Base-by-base conservation (phyloP, 2,113 vertebrate genomes). In the Syrrhaptes paradoxus region DNA sequence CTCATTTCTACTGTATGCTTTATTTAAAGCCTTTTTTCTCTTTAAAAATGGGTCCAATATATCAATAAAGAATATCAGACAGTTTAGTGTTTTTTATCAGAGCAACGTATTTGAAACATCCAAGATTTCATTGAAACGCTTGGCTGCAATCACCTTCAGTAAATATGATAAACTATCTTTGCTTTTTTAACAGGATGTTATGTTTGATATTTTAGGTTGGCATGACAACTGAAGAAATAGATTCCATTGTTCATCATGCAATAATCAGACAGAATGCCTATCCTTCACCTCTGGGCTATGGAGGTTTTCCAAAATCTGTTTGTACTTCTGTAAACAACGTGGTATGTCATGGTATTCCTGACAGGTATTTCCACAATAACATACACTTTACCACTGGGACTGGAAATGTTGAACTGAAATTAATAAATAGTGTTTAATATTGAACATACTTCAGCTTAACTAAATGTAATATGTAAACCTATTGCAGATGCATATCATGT, bases 221-320 rank as follows among this genome's bases (percentile, higher is more conserved):
- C 95, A 99, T 99, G 98, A 99, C 99, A 97, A 99, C 99, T 89
- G 99, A 99, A 96, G 99, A 99, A 98, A 99, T 99, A 95, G 99
- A 99, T 98, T 98, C 98, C 94, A 98, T 99, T 65, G 99, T 99
- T 96, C 99, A 99, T 98, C 98, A 98, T 94, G 99, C 99, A 98
- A 98, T 98, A 74, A 98, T 99, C 98, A 97, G 97, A 94, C 98
- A 98, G 93, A 98, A 99, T 91, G 99, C 99, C n/a, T 99, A 99
- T 96, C 99, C 99, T 6, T 99, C 99, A 97, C 99, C 99, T 94
- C 98, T 99, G 93, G 97, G 98, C 97, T 99, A 99, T 34, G 97
- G 98, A 91, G 98, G 98, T 62, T 99, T 99, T 98, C 99, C 99
- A 97, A 98, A 98, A 98, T 99, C 98, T 48, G 99, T 99, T 86